Base-by-base conservation (phyloP, 2,113 vertebrate species). In the Panthera leo region DNA sequence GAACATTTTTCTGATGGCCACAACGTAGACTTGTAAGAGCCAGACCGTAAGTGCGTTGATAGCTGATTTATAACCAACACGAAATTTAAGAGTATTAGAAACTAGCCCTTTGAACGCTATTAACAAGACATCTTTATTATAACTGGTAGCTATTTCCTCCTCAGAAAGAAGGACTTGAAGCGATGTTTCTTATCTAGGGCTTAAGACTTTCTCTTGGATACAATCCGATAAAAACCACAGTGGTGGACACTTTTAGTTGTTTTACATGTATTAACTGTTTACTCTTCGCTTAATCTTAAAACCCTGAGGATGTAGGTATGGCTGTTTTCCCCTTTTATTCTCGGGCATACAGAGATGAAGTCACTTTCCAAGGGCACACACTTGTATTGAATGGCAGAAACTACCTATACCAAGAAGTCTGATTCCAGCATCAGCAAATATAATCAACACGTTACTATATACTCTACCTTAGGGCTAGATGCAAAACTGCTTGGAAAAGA, bases 281-380 rank as follows among this genome's bases (percentile, higher is more conserved):
- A 68, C 4, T 71, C 13, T 58, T 61, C 14, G 84, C 12, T 45
- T 51, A 79, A 51, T 88, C 5, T 48, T 39, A 45, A 83, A 61
- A 75, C 63, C 4, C 3, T n/a, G 19, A 36, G 15, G 29, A 19
- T 4, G 0, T 27, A 31, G 4, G 0, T 42, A 36, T 61, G 13
- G 1, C 58, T 79, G 42, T 71, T 55, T 71, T 16, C 48, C 16
- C 27, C 4, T 16, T 80, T 88, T 55, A 70, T 2, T 80, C 1
- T 45, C 23, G 48, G 55, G 15, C n/a, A 16, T 48, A 29, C 2
- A 90, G 4, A 75, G 1, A 71, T 63, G 85, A 91, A 53, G 15
- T 76, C 71, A 91, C 9, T 67, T 94, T 85, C 15, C 7, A 75
- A 85, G 25, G 10, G 4, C 12, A 58, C 3, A 48, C 2, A 1